Conservation (phyloP, 2,888 invertebrate genomes). For the Xestia c-nigrum region DNA sequence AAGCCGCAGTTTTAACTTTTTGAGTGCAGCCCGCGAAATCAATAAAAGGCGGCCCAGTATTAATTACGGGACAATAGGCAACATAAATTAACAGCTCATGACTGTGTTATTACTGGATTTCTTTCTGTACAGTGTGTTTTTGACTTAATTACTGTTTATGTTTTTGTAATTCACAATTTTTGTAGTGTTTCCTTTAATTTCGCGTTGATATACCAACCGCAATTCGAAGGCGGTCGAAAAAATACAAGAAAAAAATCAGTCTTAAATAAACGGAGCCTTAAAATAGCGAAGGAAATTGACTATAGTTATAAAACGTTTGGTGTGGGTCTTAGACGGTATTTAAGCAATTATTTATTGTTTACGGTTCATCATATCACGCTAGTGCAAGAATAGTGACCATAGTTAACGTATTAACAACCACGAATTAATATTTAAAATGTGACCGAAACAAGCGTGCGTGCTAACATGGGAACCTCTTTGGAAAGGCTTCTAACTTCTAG, state of each 20-base stretch:
- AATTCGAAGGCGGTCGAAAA: constrained; percentile 40
- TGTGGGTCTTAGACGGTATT: constrained; percentile 68
- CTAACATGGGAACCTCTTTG: constrained; percentile 61
- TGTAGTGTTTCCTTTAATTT: constrained; percentile 70
- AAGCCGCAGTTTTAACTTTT: constrained; percentile 73
- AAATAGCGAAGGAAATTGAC: constrained; percentile 60
- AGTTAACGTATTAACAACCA: constrained; percentile 85
- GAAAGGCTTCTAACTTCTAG: constrained; percentile 22
- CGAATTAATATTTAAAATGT: constrained; percentile 84
- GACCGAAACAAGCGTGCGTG: constrained; percentile 79
- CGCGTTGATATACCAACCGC: constrained; percentile 62
- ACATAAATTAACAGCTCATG: constrained; percentile 82
- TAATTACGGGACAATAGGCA: constrained; percentile 78
- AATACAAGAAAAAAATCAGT: constrained; percentile 26
- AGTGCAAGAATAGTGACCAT: constrained; percentile 82
- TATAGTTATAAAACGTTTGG: constrained; percentile 68
- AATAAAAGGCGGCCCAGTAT: constrained; percentile 73
- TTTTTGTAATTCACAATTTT: constrained; percentile 68
- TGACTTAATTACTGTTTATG: constrained; percentile 63
- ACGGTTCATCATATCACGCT: constrained; percentile 83
- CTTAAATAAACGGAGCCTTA: constrained; percentile 56
- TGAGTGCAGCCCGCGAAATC: constrained; percentile 74
- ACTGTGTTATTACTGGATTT: constrained; percentile 79
- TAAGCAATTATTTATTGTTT: constrained; percentile 82
- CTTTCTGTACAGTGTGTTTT: constrained; percentile 75